Percentiles rank a stretch among this genome's conserved stretches.
Evolutionary conservation across 64 coral and sea anemone genomes (phyloP).

Genomic region (Orbicella faveolata): DNA sequence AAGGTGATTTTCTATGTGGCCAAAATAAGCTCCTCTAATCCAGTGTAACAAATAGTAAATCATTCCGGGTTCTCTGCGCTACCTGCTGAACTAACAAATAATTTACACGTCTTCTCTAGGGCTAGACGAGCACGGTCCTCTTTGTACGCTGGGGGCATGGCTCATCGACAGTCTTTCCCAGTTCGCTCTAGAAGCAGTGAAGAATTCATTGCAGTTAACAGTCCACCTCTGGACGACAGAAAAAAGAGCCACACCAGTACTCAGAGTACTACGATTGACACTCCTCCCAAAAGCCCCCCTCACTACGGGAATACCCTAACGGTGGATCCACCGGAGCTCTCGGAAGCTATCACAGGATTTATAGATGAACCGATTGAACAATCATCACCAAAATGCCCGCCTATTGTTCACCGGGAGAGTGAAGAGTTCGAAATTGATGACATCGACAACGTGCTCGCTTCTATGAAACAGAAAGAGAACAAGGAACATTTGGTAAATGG

Average conservation of each 20-base stretch:
- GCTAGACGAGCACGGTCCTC: constrained; percentile 88
- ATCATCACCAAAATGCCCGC: not conserved
- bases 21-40: no score
- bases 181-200: constrained; percentile 73
- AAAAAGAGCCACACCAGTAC: constrained; percentile 92
- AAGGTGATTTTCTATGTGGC: no score
- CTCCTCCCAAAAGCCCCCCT: constrained; percentile 82
- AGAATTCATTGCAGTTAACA: constrained; percentile 49
- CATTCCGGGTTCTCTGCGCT: not conserved
- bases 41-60: not conserved
- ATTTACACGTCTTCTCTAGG: constrained; percentile 6
- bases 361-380: constrained; percentile 19
- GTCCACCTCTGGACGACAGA: constrained; percentile 44
- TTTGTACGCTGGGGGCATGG: constrained; percentile 85
- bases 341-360: constrained; percentile 67
- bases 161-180: constrained; percentile 68
- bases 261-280: constrained; percentile 77
- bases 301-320: constrained; percentile 84
- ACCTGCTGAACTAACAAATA: not conserved
- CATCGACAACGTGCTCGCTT: constrained; percentile 63
- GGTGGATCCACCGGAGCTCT: constrained; percentile 68
- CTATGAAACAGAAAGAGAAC: constrained; percentile 39
- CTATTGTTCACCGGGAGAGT: constrained; percentile 31
- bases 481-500: constrained; percentile 46
- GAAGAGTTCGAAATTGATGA: constrained; percentile 71